These are phyloP conservation scores for Cantharis lateralis DNA, from an alignment of 2,888 invertebrate species.

Conservation along the genomic window DNA sequence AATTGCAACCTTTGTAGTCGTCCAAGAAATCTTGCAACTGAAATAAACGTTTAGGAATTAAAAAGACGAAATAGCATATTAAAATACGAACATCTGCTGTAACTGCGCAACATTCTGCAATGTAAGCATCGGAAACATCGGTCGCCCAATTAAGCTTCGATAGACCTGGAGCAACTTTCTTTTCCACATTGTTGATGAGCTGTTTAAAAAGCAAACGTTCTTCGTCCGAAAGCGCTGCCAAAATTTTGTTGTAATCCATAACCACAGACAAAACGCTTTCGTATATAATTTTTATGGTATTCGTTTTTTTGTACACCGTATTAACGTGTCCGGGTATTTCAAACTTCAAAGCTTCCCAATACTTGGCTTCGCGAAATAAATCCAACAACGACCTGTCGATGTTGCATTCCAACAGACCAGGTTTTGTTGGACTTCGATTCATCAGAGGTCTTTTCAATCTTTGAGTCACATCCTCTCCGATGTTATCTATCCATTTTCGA, in stretches of 20 bases:
- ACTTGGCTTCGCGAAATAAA: constrained; percentile 72
- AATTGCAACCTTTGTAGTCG: constrained; percentile 81
- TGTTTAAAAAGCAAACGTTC: constrained; percentile 80
- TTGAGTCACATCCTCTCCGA: constrained; percentile 64
- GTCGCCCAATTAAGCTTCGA: constrained; percentile 74
- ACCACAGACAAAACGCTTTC: constrained; percentile 75
- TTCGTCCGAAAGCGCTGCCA: constrained; percentile 74
- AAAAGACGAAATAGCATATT: background rate
- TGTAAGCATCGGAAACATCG: constrained; percentile 72
- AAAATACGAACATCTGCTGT: constrained; percentile 63
- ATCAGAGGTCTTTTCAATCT: constrained; percentile 75
- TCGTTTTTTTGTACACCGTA: constrained; percentile 66
- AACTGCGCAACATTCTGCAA: constrained; percentile 70
- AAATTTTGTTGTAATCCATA: constrained; percentile 77
- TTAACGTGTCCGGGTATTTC: constrained; percentile 72
- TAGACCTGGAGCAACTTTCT: constrained; percentile 75
- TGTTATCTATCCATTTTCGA: constrained; percentile 61
- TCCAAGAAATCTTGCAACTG: constrained; percentile 78
- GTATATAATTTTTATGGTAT: constrained; percentile 65
- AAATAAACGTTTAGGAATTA: background rate
- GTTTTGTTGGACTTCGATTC: constrained; percentile 65
- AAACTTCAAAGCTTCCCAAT: constrained; percentile 73
- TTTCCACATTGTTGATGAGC: constrained; percentile 65
- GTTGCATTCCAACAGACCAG: constrained; percentile 77
- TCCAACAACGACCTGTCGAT: constrained; percentile 74